phyloP scores from a whole-genome alignment of 2,797 vertebrate genomes.

The Thalassophryne amazonica region DNA sequence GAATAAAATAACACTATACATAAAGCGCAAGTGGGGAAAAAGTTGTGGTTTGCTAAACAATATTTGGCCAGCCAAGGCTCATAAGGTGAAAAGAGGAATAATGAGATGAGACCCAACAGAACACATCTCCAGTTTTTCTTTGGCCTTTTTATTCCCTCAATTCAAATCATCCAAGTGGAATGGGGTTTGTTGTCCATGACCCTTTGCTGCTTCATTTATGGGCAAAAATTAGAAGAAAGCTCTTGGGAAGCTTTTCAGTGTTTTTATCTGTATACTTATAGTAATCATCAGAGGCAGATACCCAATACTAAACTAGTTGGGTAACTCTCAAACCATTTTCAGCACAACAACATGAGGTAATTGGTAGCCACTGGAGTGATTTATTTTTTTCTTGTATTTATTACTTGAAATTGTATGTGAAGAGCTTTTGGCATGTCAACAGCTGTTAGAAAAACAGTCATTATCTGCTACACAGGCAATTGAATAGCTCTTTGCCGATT shows the following conservation, averaged over 20 bases:
- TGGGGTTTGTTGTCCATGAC: constrained; percentile 13
- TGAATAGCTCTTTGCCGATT: constrained; percentile 65
- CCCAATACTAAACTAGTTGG: constrained; percentile 9
- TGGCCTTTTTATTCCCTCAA: constrained; percentile 61
- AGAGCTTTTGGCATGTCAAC: constrained; percentile 61
- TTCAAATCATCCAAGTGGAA: constrained; percentile 55
- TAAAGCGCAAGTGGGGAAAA: no score
- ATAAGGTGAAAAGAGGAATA: constrained; percentile 75
- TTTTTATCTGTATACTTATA: constrained; percentile 9
- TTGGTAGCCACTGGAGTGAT: constrained; percentile 11
- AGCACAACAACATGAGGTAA: constrained; percentile 17
- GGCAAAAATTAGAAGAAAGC: constrained; percentile 11
- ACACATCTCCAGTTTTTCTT: constrained; percentile 40
- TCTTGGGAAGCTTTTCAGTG: constrained; percentile 18
- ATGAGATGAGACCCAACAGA: constrained; percentile 57
- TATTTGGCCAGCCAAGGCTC: constrained; percentile 56
- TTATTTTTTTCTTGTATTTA: constrained; percentile 19
- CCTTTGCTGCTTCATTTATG: constrained; percentile 1
- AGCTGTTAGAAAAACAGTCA: constrained; percentile 58
- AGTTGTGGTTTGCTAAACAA: constrained; percentile 40
- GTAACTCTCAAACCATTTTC: constrained; percentile 14
- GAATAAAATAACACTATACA: no score
- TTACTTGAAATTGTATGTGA: constrained; percentile 33
- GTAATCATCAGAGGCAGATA: constrained; percentile 25
- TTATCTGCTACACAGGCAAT: constrained; percentile 53